A percentile compares a stretch with the other conserved stretches of the same genome.
These are phyloP conservation scores for Nyctibius bracteatus DNA, from an alignment of 2,113 vertebrate genomes.

Conservation along the genomic window DNA sequence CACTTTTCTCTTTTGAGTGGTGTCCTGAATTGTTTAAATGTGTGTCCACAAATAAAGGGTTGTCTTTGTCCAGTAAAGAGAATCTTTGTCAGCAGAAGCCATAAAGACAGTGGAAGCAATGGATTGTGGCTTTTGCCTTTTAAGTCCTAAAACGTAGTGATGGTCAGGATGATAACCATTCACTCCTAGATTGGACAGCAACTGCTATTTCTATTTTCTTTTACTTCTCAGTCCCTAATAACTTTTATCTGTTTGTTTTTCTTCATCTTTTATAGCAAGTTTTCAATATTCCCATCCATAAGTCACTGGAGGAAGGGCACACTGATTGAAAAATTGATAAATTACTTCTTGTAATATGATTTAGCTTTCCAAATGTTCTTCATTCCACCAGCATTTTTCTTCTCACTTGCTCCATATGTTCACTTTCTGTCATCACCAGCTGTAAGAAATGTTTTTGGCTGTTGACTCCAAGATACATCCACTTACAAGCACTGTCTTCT, in stretches of 20 bases:
- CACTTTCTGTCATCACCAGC: slow-evolving; percentile 7
- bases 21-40: neutral
- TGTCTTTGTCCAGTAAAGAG: neutral
- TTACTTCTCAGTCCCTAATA: neutral
- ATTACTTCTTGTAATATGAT: slow-evolving; percentile 8
- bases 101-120: neutral
- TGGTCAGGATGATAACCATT: neutral
- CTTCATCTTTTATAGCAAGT: neutral
- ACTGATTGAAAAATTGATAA: neutral
- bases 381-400: neutral
- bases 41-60: neutral
- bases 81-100: neutral
- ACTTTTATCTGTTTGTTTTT: neutral
- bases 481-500: neutral
- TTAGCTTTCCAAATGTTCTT: slow-evolving; percentile 25
- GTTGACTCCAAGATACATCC: neutral
- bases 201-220: neutral
- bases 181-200: neutral
- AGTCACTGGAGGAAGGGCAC: neutral
- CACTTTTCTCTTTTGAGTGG: neutral
- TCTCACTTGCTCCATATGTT: slow-evolving; percentile 32
- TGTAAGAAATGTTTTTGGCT: slow-evolving; percentile 23
- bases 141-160: neutral
- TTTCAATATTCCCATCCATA: neutral
- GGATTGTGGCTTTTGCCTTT: neutral